Evolutionary conservation across 2,888 invertebrate species (phyloP), one percentile per base, ranked within the genome.

Genomic region (Cheilosia grossa): DNA sequence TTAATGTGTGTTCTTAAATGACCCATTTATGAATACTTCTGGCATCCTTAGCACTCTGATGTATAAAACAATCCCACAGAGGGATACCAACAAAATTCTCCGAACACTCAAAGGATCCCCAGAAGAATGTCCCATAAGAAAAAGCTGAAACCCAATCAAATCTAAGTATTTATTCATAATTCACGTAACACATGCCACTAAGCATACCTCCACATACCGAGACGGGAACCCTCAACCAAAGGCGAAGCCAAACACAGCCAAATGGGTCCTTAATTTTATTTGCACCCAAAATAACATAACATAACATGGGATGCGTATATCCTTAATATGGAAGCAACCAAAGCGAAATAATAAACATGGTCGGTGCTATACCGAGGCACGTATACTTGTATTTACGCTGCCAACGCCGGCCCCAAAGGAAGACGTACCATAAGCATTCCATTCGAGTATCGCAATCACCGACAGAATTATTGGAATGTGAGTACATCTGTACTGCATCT

Each of bases 141-240:
- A 74, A 40, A 74, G 53, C 53, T 75, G 63, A 58, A 73, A 85
- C 63, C 66, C 81, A 85, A 85, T 75, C 81, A 72, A 70, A 85
- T 73, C 66, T 51, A 61, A 78, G 75, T 63, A 72, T 85, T 61
- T 61, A 73, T 82, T 82, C 73, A 79, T 82, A 82, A 82, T 72
- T 81, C 66, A 81, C 51, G 49, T 69, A 75, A 56, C 75, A 81
- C 70, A 80, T 58, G 80, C 59, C 69, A 83, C 74, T 73, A 63
- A 73, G 63, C 54, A 67, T 67, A 69, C 17, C 10, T 44, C 15
- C 58, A 40, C 47, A 49, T 30, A 54, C n/a, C 21, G 2, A 49
- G 21, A 21, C 21, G 21, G 2, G 6, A 2, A 37, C 13, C 13
- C n/a, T n/a, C 13, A 37, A 37, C 10, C 37, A 37, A 37, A 37